Evolutionary conservation across 1,140 invertebrate species (phyloP).

Genomic region (Elymnias hypermnestra): DNA sequence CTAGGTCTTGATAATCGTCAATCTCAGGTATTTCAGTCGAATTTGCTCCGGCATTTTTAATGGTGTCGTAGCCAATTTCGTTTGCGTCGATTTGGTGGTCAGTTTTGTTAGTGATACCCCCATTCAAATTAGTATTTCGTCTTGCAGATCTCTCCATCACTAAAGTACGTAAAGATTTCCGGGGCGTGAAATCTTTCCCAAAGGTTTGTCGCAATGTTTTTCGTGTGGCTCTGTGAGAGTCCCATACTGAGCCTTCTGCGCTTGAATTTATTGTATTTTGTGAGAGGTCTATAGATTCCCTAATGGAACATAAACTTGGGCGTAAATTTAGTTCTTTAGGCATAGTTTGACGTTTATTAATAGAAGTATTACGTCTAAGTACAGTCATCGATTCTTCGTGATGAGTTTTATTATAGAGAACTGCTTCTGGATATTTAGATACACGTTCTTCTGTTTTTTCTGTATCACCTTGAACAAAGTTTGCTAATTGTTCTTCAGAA

Average conservation of each 20-base stretch:
- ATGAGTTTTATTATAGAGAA: slow-evolving; percentile 33
- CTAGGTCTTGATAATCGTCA: slow-evolving; percentile 12
- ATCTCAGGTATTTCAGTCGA: background rate
- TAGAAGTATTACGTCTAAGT: slow-evolving; percentile 33
- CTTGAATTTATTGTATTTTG: slow-evolving; percentile 45
- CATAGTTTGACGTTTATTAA: slow-evolving; percentile 44
- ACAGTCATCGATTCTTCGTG: slow-evolving; percentile 30
- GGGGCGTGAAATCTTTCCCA: slow-evolving; percentile 54
- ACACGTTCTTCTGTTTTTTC: slow-evolving; percentile 20
- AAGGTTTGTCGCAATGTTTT: slow-evolving; percentile 57
- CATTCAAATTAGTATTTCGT: slow-evolving; percentile 26
- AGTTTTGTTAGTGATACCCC: background rate
- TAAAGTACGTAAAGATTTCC: slow-evolving; percentile 53
- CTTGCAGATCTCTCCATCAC: slow-evolving; percentile 64
- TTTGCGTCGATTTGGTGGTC: background rate
- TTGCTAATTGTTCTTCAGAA: slow-evolving; percentile 3
- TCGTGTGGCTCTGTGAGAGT: slow-evolving; percentile 59
- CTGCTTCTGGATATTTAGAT: slow-evolving; percentile 42
- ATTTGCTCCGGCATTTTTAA: background rate
- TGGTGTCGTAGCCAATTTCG: background rate
- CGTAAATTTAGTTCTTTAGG: slow-evolving; percentile 33
- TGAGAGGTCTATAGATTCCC: slow-evolving; percentile 38
- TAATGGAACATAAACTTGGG: slow-evolving; percentile 34
- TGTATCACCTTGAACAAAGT: slow-evolving; percentile 20
- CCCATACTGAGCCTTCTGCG: slow-evolving; percentile 54